phyloP scores from a whole-genome alignment of 2,888 invertebrate species.

The Plusia festucae region DNA sequence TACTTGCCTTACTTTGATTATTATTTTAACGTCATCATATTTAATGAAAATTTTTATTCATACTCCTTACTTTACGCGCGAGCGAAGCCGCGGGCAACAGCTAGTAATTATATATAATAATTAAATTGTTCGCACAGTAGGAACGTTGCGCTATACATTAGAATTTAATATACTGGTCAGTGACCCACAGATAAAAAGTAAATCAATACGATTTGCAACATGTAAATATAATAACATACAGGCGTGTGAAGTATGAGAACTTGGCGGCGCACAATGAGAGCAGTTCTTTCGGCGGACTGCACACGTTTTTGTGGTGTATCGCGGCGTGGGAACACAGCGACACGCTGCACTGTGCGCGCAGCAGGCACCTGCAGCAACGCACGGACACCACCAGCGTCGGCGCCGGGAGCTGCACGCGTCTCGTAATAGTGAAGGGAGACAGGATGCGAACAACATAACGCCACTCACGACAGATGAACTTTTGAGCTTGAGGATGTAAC shows the following conservation, averaged over 20 bases:
- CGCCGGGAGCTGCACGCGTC: not conserved
- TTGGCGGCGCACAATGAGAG: slow-evolving; percentile 20
- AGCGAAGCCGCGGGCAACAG: too few species aligned
- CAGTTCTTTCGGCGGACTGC: slow-evolving; percentile 28
- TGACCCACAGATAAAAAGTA: slow-evolving; percentile 4
- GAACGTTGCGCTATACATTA: too few species aligned
- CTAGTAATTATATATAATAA: too few species aligned
- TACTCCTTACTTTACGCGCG: too few species aligned
- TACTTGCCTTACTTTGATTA: too few species aligned
- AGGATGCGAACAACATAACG: not conserved
- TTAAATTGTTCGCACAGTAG: too few species aligned
- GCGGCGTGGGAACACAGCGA: not conserved
- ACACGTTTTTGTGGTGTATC: slow-evolving; percentile 3
- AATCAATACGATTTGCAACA: not conserved
- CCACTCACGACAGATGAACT: not conserved
- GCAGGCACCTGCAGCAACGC: slow-evolving; percentile 6
- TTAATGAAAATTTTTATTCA: too few species aligned
- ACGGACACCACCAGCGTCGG: not conserved
- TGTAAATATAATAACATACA: not conserved
- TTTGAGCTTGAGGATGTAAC: not conserved
- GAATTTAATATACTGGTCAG: not conserved
- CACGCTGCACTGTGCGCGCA: not conserved
- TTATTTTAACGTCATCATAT: too few species aligned
- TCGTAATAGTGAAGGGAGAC: not conserved
- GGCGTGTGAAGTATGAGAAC: not conserved